phyloP scores from a whole-genome alignment of 2,113 vertebrate genomes.

The Saguinus midas region DNA sequence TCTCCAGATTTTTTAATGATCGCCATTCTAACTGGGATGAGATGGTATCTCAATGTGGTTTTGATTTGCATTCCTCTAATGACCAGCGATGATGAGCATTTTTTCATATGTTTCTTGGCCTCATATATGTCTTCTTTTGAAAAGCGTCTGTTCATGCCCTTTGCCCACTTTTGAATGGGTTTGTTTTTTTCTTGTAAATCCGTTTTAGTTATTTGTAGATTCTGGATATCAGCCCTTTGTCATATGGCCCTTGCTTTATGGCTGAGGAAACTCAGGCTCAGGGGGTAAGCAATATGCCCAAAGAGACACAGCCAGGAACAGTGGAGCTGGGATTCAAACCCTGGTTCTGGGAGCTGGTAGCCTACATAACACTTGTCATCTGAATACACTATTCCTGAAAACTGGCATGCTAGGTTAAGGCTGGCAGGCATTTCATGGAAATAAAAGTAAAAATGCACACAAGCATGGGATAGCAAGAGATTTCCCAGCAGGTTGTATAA shows the following conservation, averaged over 20 bases:
- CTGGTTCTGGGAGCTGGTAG: neutral
- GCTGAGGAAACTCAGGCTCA: neutral
- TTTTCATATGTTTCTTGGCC: too few species aligned
- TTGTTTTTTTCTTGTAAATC: too few species aligned
- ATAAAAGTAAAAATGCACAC: slow-evolving; percentile 8
- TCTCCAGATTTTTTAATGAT: too few species aligned
- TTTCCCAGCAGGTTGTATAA: neutral
- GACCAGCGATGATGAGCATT: too few species aligned
- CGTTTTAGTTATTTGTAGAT: too few species aligned
- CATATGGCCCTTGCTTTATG: neutral
- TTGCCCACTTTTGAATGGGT: too few species aligned
- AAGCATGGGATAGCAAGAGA: neutral
- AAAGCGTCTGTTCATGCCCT: too few species aligned
- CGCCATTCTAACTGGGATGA: too few species aligned
- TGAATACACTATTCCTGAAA: neutral
- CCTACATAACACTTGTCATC: neutral
- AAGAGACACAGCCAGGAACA: neutral
- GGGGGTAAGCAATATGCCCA: neutral
- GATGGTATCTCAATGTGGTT: too few species aligned
- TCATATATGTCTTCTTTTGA: too few species aligned
- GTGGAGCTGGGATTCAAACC: neutral
- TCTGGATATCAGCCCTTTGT: too few species aligned
- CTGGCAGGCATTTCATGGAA: neutral
- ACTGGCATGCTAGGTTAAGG: neutral
- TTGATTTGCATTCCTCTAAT: too few species aligned